These are phyloP conservation scores for Pteronura brasiliensis DNA, from an alignment of 2,113 vertebrate genomes.

Conservation along the genomic window DNA sequence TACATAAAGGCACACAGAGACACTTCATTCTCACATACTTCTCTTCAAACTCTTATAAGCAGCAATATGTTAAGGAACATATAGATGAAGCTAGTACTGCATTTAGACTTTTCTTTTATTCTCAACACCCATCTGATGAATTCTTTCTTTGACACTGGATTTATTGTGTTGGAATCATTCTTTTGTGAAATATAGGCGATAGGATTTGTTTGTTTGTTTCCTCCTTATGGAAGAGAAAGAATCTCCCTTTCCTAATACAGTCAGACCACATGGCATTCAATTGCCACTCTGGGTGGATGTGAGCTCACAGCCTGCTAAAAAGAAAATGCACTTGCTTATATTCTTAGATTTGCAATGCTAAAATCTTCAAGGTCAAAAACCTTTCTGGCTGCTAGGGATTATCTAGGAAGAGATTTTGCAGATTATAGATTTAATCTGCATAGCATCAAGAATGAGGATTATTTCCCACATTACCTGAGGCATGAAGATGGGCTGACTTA, in stretches of 20 bases:
- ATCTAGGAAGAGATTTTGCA: neutral
- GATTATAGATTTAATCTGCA: neutral
- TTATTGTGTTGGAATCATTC: constrained; percentile 1
- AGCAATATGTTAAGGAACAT: neutral
- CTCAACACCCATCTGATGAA: neutral
- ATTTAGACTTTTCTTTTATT: constrained; percentile 30
- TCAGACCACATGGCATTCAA: neutral
- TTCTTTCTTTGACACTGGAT: neutral
- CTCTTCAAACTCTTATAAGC: constrained; percentile 23
- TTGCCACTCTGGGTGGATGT: neutral
- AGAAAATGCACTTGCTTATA: neutral
- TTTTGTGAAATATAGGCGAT: neutral
- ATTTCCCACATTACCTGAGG: neutral
- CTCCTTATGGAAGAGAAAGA: neutral
- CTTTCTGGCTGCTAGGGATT: neutral
- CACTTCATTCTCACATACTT: neutral
- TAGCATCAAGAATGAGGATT: neutral
- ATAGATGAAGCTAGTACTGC: neutral
- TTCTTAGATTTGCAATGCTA: neutral
- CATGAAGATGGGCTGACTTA: neutral
- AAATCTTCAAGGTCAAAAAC: constrained; percentile 47
- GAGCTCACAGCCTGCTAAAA: neutral
- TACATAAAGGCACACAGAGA: neutral
- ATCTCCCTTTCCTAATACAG: neutral
- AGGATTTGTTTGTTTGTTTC: neutral